phyloP scores from a whole-genome alignment of 1,140 invertebrate genomes.

The Drosophila rhopaloa region DNA sequence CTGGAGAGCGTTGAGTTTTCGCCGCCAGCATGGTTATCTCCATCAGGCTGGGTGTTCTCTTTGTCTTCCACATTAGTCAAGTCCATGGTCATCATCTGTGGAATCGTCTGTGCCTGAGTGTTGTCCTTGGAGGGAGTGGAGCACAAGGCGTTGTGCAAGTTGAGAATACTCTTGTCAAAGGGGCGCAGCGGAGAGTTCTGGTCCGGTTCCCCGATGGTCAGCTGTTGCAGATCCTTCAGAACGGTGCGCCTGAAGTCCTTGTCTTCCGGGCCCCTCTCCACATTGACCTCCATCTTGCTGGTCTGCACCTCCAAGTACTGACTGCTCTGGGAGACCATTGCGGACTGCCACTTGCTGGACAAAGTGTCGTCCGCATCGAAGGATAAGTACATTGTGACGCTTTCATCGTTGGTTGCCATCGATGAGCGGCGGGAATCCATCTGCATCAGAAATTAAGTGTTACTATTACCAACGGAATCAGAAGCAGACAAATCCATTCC shows the following conservation, averaged over 20 bases:
- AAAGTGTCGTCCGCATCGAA: conserved; percentile 71
- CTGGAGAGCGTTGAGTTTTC: conserved; percentile 68
- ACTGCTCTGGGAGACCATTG: conserved; percentile 40
- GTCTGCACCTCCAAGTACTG: conserved; percentile 57
- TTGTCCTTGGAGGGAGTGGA: conserved; percentile 70
- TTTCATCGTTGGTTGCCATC: conserved; percentile 54
- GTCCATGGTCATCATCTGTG: not conserved
- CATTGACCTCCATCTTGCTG: conserved; percentile 36
- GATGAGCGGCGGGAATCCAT: conserved; percentile 51
- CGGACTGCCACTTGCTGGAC: conserved; percentile 60
- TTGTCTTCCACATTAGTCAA: conserved; percentile 45
- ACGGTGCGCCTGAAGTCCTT: conserved; percentile 44
- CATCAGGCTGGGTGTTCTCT: conserved; percentile 63
- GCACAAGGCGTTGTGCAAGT: conserved; percentile 65
- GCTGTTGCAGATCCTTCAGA: conserved; percentile 31
- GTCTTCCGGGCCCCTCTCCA: conserved; percentile 23
- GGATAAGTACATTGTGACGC: conserved; percentile 74
- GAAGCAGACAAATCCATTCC: not conserved
- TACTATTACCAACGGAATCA: no score
- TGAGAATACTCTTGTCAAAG: conserved; percentile 63
- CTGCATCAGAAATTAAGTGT: not conserved
- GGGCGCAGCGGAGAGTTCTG: conserved; percentile 61
- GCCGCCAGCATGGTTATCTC: not conserved
- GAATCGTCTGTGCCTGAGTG: not conserved
- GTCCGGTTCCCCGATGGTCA: conserved; percentile 22